Base-by-base conservation (phyloP, 2,797 vertebrate genomes). In the Sphenopsis melanotis region DNA sequence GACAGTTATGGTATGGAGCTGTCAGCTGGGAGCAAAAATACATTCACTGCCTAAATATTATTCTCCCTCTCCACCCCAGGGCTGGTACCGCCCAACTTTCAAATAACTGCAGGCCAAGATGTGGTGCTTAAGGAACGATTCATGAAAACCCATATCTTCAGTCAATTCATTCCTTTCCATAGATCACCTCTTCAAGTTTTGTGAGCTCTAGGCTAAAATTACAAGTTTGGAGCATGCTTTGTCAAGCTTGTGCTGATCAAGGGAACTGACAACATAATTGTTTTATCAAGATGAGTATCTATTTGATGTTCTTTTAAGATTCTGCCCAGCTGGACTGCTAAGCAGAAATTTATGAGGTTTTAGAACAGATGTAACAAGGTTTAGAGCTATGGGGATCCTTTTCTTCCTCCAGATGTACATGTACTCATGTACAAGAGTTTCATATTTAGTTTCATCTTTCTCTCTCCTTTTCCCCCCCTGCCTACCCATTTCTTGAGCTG, bases 141-240 rank as follows among this genome's bases (percentile, higher is more conserved):
- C 70, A 66, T 63, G 70, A 86, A 95, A 91, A 83, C 22, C 23
- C 15, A 0, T 42, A n/a, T 71, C 89, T 92, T 94, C 71, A 65
- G 60, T 71, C 89, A 83, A 91, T 81, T 94, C 72, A 77, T 87
- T 72, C 75, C 83, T 69, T 90, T 82, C 86, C 50, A 69, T 19
- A 68, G 87, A 91, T 91, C 75, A 80, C 42, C 75, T 84, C 83
- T 94, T 94, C 74, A 84, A 85, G 61, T 93, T 95, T 94, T 91
- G 83, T 46, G 82, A 87, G 79, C 94, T 93, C 56, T 90, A 91
- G 91, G 90, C 90, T 95, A 94, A 92, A 95, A 90, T 87, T 95
- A 88, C 93, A 87, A 69, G 61, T 94, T 93, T 77, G 32, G 72
- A 89, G 50, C 69, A 75, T 53, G 78, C 74, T 95, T 95, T 94